These are phyloP conservation scores for Amblyopsis rosae DNA, from an alignment of 2,113 vertebrate species.

Conservation along the genomic window DNA sequence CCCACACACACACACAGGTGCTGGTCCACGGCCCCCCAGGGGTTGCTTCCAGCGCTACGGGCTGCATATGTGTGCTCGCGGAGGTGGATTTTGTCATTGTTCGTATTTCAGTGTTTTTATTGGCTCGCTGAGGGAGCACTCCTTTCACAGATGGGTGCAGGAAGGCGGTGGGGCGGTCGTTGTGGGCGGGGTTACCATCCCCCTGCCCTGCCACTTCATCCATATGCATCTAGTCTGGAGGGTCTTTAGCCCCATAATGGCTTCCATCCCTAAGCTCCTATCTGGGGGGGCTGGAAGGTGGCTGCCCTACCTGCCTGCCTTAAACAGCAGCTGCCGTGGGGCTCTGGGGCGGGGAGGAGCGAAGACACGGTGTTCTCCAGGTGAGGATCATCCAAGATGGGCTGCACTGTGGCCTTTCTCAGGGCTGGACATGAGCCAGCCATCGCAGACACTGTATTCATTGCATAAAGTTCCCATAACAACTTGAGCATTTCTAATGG, in stretches of 20 bases:
- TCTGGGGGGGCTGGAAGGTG: not conserved
- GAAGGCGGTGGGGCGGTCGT: conserved; percentile 17
- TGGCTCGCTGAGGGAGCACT: conserved; percentile 10
- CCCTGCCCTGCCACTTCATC: conserved; percentile 46
- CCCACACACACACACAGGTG: conserved; percentile 4
- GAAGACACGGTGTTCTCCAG: no score
- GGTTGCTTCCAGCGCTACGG: not conserved
- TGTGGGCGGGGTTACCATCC: conserved; percentile 38
- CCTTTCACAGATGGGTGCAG: conserved; percentile 29
- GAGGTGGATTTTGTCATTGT: not conserved
- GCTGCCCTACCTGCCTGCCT: no score
- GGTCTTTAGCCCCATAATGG: conserved; percentile 48
- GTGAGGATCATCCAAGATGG: no score
- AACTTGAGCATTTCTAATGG: not conserved
- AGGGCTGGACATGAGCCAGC: no score
- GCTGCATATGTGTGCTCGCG: not conserved
- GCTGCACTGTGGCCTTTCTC: no score
- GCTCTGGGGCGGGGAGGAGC: no score
- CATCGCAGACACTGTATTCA: no score
- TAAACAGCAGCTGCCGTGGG: no score
- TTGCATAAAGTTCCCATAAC: no score
- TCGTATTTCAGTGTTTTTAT: not conserved
- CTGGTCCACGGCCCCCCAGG: no score
- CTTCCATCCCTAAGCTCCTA: conserved; percentile 63
- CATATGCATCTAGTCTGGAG: conserved; percentile 45